Evolutionary conservation across 2,113 vertebrate genomes (phyloP).

Genomic region (Gambusia affinis): DNA sequence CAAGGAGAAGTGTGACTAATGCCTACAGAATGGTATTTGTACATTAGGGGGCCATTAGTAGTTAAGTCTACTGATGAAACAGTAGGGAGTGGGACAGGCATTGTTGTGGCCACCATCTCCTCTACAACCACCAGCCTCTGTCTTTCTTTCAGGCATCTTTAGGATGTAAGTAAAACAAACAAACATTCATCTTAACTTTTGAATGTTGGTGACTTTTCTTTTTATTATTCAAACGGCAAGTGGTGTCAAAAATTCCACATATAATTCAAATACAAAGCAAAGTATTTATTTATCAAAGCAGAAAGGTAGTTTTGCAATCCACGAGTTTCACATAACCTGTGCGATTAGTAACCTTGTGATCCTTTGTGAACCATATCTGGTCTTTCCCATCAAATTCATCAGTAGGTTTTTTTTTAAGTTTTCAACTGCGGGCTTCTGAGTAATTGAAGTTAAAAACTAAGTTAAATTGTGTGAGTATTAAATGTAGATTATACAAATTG

Average conservation of each 20-base stretch:
- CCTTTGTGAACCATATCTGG: neutral
- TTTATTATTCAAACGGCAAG: neutral
- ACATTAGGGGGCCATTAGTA: slow-evolving; percentile 79
- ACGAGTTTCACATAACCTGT: neutral
- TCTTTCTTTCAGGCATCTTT: slow-evolving; percentile 44
- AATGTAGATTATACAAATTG: neutral
- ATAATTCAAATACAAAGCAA: no score
- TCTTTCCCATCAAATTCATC: neutral
- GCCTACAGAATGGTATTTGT: slow-evolving; percentile 75
- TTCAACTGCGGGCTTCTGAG: neutral
- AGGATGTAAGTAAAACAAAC: slow-evolving; percentile 63
- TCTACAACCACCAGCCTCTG: slow-evolving; percentile 55
- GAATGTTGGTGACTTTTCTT: neutral
- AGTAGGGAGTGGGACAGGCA: slow-evolving; percentile 77
- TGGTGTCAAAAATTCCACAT: no score
- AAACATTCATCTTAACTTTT: slow-evolving; percentile 9
- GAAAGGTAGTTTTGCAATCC: neutral
- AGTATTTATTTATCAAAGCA: neutral
- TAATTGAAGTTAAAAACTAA: neutral
- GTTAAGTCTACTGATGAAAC: slow-evolving; percentile 76
- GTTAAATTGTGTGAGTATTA: neutral
- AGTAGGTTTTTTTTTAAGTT: neutral
- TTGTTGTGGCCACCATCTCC: slow-evolving; percentile 66
- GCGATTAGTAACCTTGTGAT: no score
- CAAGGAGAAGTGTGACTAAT: slow-evolving; percentile 78